Percentiles rank a stretch among this genome's conserved stretches.
Evolutionary conservation across 2,113 vertebrate genomes (phyloP).

Genomic region (Nothobranchius kuhntae): DNA sequence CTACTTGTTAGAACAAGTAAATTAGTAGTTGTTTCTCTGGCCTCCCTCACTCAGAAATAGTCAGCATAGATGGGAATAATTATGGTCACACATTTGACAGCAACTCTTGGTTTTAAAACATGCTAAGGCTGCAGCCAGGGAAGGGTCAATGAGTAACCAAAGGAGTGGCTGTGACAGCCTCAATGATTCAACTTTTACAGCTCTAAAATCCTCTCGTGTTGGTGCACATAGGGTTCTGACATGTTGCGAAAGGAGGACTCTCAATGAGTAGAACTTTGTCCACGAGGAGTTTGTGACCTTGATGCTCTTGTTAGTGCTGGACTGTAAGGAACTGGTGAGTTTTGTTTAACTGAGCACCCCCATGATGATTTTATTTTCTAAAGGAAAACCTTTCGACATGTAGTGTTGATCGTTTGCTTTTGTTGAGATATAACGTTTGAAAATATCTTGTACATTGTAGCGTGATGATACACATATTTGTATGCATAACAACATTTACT

Average conservation of each 20-base stretch:
- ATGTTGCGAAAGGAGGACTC: constrained; percentile 19
- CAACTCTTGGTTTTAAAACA: constrained; percentile 21
- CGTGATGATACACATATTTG: too few relatives aligned
- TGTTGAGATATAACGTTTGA: not conserved
- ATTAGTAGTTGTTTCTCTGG: constrained; percentile 39
- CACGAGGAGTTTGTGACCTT: not conserved
- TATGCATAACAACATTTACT: not conserved
- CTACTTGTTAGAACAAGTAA: constrained; percentile 39
- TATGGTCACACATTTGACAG: constrained; percentile 20
- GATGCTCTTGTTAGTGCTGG: not conserved
- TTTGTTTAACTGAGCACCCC: too few relatives aligned
- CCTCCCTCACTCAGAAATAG: not conserved
- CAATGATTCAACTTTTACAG: constrained; percentile 59
- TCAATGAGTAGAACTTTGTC: not conserved
- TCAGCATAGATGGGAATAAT: constrained; percentile 11
- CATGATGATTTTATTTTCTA: too few relatives aligned
- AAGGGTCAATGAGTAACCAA: constrained; percentile 66
- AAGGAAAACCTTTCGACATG: not conserved
- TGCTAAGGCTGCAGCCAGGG: constrained; percentile 21
- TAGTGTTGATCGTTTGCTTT: not conserved
- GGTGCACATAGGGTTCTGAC: constrained; percentile 12
- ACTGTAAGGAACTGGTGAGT: too few relatives aligned
- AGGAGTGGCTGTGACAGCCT: constrained; percentile 50
- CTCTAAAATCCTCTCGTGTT: constrained; percentile 31
- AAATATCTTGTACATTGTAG: not conserved